Evolutionary conservation across 2,113 vertebrate genomes (phyloP), one percentile per base, ranked within the genome.

Genomic region (Calyptommatus sinebrachiatus): DNA sequence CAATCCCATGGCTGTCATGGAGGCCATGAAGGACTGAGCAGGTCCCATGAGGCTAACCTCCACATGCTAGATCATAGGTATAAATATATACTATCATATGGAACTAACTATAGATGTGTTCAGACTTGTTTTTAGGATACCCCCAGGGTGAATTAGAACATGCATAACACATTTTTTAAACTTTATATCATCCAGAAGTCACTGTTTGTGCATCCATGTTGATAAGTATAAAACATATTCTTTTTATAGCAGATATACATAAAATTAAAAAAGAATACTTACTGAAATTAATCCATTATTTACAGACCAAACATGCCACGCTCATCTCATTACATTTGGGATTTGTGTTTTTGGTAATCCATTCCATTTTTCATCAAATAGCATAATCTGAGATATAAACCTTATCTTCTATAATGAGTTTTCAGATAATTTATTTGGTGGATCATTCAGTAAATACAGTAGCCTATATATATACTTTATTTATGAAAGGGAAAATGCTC

Each of bases 311-410:
- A n/a, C 24, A 35, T 26, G 24, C 29, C 35, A 6, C 81, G 28
- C 24, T 78, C 45, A 21, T 18, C 48, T 57, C 8, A 5, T 18
- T 14, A 74, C 7, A 73, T 75, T 66, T 10, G 20, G 57, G 20
- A 45, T n/a, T 65, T 73, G 11, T 22, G 41, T 76, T 77, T 71
- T 73, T 63, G 62, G 24, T 70, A 76, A 79, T 10, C 63, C 79
- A 50, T 87, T 79, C 22, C 78, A 2, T 66, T 74, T 75, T 60
- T 31, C 22, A 10, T 18, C 80, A 46, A 70, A 78, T 53, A 80
- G 76, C 0, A 28, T 26, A 72, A 61, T 14, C 48, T 41, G 28
- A 57, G 20, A 18, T 53, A 53, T 0, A 73, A 50, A 4, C 46
- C 61, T 77, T 79, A 71, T 21, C 71, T 83, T 50, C 45, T 71